Evolutionary conservation across 2,888 invertebrate genomes (phyloP), one percentile per base, ranked within the genome.

Genomic region (Notodonta dromedarius): DNA sequence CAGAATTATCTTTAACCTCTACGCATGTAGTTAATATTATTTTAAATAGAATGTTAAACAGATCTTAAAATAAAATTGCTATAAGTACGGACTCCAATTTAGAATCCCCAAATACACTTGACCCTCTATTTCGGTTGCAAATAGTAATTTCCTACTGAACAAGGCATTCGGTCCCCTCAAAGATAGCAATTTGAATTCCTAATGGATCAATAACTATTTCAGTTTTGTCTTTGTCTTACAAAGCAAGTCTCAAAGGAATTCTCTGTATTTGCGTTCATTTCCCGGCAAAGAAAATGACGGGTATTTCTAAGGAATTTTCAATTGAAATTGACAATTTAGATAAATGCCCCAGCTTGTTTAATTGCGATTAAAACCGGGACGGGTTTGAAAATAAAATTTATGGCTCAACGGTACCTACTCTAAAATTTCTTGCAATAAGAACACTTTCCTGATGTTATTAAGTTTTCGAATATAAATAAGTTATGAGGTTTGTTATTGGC

Each of bases 321-420:
- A 82, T 80, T 82, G 74, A 77, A 82, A 82, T 77, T 80, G 80
- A 74, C 80, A 78, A 80, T 83, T 78, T 74, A 70, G 78, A 74
- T 78, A 74, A 80, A 78, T 78, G 74, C 73, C 73, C 74, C 67
- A 69, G 66, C 70, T 63, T 73, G 69, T 74, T 81, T 82, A 79
- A 78, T 82, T 77, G 76, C 77, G 74, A 80, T 79, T 77, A 76
- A 76, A 76, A 76, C 69, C 66, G 71, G 64, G 42, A 16, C 56
- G 65, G 70, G 63, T 74, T 76, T 52, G 61, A 69, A 73, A 77
- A 73, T 72, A 62, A 65, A 69, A 69, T 74, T 67, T 67, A 73
- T 71, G 62, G 58, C 58, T 60, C 24, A 57, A 61, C 65, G 61
- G 58, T 69, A 52, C 53, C 57, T 56, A 58, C 58, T 1, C 50